phyloP scores from a whole-genome alignment of 2,113 vertebrate genomes.

The Kryptolebias marmoratus region DNA sequence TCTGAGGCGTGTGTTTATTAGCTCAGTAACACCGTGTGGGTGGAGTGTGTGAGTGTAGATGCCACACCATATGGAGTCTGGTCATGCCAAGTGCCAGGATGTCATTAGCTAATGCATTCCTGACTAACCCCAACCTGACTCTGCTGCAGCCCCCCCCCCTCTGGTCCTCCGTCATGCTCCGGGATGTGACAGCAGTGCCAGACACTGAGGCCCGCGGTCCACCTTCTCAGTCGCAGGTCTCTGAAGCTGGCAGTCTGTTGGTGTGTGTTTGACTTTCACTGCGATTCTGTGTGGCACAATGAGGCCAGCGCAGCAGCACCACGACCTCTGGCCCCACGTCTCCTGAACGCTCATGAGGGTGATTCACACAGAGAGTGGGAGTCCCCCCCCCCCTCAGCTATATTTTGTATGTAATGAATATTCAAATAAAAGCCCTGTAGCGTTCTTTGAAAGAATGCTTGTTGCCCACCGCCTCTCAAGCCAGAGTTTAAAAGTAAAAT shows the following conservation, averaged over 20 bases:
- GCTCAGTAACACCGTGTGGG: slow-evolving; percentile 49
- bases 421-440: neutral
- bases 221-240: slow-evolving; percentile 53
- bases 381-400: slow-evolving; percentile 37
- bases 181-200: slow-evolving; percentile 50
- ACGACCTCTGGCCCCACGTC: slow-evolving; percentile 10
- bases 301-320: slow-evolving; percentile 28
- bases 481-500: too few species aligned
- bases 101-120: slow-evolving; percentile 41
- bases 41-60: slow-evolving; percentile 13
- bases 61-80: slow-evolving; percentile 12
- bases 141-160: slow-evolving; percentile 17
- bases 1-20: slow-evolving; percentile 42
- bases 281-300: slow-evolving; percentile 58
- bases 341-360: slow-evolving; percentile 20
- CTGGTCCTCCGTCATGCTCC: slow-evolving; percentile 12
- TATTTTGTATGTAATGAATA: slow-evolving; percentile 27
- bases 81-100: slow-evolving; percentile 31
- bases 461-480: too few species aligned
- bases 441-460: too few species aligned
- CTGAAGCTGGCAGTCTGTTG: slow-evolving; percentile 23
- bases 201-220: slow-evolving; percentile 33
- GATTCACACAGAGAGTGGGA: slow-evolving; percentile 38
- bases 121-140: slow-evolving; percentile 21
- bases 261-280: slow-evolving; percentile 13